Conservation (phyloP, 2,888 invertebrate species). For the Helicoverpa assulta region DNA sequence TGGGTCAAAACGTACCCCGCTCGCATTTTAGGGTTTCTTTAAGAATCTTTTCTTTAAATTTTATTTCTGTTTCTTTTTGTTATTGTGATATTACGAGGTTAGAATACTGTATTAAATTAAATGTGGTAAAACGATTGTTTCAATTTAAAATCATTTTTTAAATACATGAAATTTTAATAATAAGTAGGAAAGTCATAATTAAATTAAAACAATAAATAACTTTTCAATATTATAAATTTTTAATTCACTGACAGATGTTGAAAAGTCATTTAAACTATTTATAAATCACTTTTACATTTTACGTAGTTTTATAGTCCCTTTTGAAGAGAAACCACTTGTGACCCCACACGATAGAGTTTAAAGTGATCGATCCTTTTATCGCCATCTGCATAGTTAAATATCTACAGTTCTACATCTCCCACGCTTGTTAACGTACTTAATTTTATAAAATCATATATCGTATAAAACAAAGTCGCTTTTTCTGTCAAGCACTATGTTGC, state of each 20-base stretch:
- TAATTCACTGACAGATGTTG: background rate
- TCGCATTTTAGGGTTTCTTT: conserved; percentile 66
- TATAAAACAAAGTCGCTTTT: no score
- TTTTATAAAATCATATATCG: no score
- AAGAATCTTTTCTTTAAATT: conserved; percentile 46
- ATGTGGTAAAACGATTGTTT: background rate
- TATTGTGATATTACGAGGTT: background rate
- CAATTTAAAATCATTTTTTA: background rate
- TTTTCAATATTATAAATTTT: background rate
- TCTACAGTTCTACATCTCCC: conserved; percentile 18
- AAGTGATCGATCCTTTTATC: conserved; percentile 30
- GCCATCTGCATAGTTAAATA: conserved; percentile 38
- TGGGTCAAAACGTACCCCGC: conserved; percentile 81
- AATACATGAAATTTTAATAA: no score
- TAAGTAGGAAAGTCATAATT: no score
- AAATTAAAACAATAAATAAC: no score
- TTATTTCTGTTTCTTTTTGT: conserved; percentile 24
- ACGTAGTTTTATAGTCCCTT: conserved; percentile 36
- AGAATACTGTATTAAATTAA: background rate
- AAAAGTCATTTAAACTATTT: conserved; percentile 7
- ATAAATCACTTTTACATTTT: conserved; percentile 19
- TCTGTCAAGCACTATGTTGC: no score
- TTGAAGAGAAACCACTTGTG: conserved; percentile 42
- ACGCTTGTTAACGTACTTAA: conserved; percentile 5
- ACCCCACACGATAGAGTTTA: conserved; percentile 21